phyloP scores from a whole-genome alignment of 2,113 vertebrate genomes.

The Lipophrys pholis region DNA sequence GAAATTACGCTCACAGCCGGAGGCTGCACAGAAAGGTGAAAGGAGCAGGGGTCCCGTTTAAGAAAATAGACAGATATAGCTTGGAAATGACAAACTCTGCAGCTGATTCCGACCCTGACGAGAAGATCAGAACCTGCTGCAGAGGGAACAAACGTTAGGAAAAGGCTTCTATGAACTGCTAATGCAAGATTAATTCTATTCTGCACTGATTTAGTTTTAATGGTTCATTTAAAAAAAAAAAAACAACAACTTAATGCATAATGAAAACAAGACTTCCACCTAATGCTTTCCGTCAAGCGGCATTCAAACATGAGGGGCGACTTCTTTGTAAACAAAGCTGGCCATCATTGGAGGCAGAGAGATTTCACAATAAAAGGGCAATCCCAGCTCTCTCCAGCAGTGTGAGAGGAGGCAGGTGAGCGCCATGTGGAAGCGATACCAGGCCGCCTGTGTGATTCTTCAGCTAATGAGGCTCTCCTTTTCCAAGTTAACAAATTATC shows the following conservation, averaged over 20 bases:
- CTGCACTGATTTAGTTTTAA: not conserved
- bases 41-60: constrained; percentile 50
- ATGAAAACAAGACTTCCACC: not conserved
- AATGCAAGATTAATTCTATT: not conserved
- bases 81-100: constrained; percentile 19
- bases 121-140: not conserved
- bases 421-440: no score
- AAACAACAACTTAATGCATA: not conserved
- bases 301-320: no score
- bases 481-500: no score
- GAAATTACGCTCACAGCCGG: constrained; percentile 26
- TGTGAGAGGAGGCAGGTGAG: no score
- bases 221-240: not conserved
- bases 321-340: no score
- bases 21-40: constrained; percentile 56
- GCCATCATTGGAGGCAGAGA: no score
- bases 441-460: no score
- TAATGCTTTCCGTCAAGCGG: not conserved
- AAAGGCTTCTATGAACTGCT: not conserved
- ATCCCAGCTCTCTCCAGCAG: no score
- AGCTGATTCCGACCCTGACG: not conserved
- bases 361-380: no score
- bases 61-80: constrained; percentile 31
- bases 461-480: no score
- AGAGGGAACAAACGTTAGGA: not conserved